phyloP scores from a whole-genome alignment of 2,113 vertebrate genomes.

The Osmerus mordax region DNA sequence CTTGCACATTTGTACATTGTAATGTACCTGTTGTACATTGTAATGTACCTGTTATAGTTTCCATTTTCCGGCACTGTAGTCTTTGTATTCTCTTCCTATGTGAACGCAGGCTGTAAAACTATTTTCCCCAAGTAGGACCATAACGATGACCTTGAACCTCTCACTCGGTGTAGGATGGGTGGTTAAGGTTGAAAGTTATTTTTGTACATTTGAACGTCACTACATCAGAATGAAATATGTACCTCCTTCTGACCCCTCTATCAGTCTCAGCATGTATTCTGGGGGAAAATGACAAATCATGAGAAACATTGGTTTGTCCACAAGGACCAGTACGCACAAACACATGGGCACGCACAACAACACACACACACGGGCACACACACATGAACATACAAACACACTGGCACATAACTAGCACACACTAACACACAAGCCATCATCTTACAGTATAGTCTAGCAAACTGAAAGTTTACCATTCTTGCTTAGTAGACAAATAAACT shows the following conservation, averaged over 20 bases:
- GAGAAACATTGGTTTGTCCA: slow-evolving; percentile 26
- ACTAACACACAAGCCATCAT: slow-evolving; percentile 5
- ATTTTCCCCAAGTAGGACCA: no score
- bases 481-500: slow-evolving; percentile 24
- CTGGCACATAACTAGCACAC: not conserved
- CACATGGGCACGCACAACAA: slow-evolving; percentile 27
- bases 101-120: no score
- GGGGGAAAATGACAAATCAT: slow-evolving; percentile 16
- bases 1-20: no score
- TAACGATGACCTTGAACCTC: slow-evolving; percentile 13
- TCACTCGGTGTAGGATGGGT: not conserved
- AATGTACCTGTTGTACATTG: no score
- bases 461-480: slow-evolving; percentile 9
- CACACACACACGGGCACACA: not conserved
- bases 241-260: not conserved
- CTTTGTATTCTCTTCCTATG: no score
- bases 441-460: slow-evolving; percentile 28
- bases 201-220: slow-evolving; percentile 17
- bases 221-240: slow-evolving; percentile 41
- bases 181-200: slow-evolving; percentile 48
- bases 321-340: slow-evolving; percentile 31
- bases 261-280: slow-evolving; percentile 2
- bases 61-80: no score
- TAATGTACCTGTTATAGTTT: no score
- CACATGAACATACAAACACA: not conserved